Evolutionary conservation across 2,888 invertebrate species (phyloP).

Genomic region (Caenorhabditis afra): DNA sequence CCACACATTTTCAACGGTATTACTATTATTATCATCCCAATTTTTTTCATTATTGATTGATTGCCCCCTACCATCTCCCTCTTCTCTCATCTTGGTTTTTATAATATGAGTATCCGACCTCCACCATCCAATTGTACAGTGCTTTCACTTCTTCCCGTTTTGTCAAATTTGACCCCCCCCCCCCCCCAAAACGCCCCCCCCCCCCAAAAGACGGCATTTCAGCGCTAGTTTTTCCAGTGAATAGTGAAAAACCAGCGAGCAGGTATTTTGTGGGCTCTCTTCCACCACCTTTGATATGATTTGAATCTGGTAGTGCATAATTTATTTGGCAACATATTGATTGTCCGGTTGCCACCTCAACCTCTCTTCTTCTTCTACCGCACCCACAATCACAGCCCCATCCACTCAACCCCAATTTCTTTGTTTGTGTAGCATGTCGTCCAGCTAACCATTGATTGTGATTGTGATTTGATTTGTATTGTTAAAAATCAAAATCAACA

Average conservation of each 20-base stretch:
- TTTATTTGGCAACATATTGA: background rate
- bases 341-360: constrained; percentile 5
- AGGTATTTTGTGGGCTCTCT: background rate
- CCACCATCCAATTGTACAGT: constrained; percentile 31
- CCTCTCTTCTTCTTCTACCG: background rate
- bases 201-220: constrained; percentile 31
- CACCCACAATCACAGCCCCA: background rate
- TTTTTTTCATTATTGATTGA: background rate
- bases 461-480: too few species aligned
- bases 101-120: too few species aligned
- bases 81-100: background rate
- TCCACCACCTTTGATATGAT: background rate
- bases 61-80: constrained; percentile 5
- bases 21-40: constrained; percentile 6
- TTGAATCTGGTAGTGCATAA: constrained; percentile 12
- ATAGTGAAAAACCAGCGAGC: background rate
- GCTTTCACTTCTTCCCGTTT: constrained; percentile 33
- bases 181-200: background rate
- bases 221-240: constrained; percentile 15
- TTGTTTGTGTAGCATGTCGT: too few species aligned
- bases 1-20: constrained; percentile 56
- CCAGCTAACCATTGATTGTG: too few species aligned
- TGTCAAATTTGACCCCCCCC: background rate
- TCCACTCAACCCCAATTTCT: constrained; percentile 1
- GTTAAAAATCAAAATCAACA: too few species aligned